Evolutionary conservation across 2,113 vertebrate genomes (phyloP).

Genomic region (Aphyosemion australe): DNA sequence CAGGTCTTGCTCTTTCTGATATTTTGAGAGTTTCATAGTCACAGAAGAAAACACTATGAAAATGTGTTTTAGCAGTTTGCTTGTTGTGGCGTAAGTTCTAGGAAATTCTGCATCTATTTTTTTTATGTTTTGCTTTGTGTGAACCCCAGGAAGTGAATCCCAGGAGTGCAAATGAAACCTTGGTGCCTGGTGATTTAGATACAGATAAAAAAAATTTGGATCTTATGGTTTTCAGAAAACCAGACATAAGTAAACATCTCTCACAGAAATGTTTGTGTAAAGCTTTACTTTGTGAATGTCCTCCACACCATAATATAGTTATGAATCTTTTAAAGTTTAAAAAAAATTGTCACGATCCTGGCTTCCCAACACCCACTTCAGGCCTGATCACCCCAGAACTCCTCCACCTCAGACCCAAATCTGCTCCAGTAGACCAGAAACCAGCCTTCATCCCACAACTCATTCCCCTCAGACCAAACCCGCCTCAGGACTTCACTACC

Average conservation of each 20-base stretch:
- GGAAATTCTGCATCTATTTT: neutral
- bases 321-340: neutral
- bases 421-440: no score
- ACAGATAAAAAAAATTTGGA: neutral
- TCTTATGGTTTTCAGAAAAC: constrained; percentile 7
- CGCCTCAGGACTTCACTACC: no score
- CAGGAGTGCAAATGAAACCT: neutral
- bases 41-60: constrained; percentile 9
- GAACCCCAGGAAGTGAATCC: neutral
- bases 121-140: neutral
- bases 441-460: no score
- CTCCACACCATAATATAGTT: no score
- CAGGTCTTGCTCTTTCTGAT: constrained; percentile 26
- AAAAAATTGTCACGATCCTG: no score
- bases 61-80: neutral
- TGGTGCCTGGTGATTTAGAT: neutral
- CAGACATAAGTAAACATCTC: neutral
- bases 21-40: constrained; percentile 1
- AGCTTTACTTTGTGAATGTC: no score
- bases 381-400: no score
- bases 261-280: no score
- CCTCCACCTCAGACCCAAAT: no score
- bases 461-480: no score
- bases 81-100: no score
- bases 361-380: no score